A percentile compares a stretch with the other conserved stretches of the same genome.
Evolutionary conservation across 1,140 invertebrate species (phyloP).

Genomic region (Leguminivora glycinivorella): DNA sequence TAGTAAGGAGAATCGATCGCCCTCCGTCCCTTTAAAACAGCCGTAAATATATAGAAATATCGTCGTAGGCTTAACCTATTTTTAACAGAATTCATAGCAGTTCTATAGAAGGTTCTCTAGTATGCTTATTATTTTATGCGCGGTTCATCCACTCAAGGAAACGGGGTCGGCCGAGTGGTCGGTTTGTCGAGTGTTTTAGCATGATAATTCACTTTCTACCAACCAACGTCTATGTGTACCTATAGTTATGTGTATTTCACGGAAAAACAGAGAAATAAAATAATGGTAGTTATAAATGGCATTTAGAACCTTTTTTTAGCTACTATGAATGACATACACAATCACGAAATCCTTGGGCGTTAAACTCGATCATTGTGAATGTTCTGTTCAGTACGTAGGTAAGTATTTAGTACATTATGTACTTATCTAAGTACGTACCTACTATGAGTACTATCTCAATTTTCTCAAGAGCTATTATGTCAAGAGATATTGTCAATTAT

Average conservation of each 20-base stretch:
- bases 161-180: neutral
- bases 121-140: conserved; percentile 7
- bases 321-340: too few relatives aligned
- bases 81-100: neutral
- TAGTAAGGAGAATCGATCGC: too few relatives aligned
- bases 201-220: neutral
- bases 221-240: too few relatives aligned
- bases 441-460: neutral
- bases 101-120: neutral
- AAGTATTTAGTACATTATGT: neutral
- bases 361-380: too few relatives aligned
- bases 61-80: neutral
- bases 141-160: neutral
- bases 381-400: too few relatives aligned
- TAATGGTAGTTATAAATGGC: too few relatives aligned
- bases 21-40: too few relatives aligned
- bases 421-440: neutral
- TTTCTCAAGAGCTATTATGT: neutral
- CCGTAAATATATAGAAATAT: conserved; percentile 4
- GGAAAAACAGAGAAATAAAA: too few relatives aligned
- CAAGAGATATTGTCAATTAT: neutral
- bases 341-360: too few relatives aligned
- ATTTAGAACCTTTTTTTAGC: too few relatives aligned
- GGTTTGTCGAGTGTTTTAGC: neutral
- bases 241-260: too few relatives aligned